Percentiles rank a stretch among this genome's conserved stretches.
These are phyloP conservation scores for Smutsia temminckii DNA, from an alignment of 2,797 vertebrate genomes.

Conservation along the genomic window DNA sequence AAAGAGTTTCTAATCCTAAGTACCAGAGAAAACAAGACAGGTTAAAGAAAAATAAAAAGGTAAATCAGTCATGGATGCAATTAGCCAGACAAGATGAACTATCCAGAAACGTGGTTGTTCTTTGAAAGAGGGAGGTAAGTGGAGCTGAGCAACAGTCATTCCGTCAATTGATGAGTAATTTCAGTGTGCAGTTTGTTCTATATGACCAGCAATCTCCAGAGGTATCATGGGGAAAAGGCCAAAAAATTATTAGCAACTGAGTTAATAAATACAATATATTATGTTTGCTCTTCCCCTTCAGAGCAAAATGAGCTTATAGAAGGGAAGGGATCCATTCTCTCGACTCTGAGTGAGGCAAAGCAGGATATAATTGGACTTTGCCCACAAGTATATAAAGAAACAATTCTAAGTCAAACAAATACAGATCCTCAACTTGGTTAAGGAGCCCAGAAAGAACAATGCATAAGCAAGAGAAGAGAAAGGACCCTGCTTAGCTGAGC, in stretches of 20 bases:
- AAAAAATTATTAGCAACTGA: neutral
- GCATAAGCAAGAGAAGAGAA: neutral
- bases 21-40: constrained; percentile 9
- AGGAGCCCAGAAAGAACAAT: neutral
- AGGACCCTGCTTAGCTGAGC: neutral
- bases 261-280: neutral
- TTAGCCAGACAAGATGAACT: constrained; percentile 41
- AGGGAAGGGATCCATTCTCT: constrained; percentile 89
- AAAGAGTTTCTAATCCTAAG: neutral
- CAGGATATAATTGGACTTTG: constrained; percentile 90
- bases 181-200: neutral
- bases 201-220: neutral
- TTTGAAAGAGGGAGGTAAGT: constrained; percentile 7
- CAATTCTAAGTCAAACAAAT: constrained; percentile 86
- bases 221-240: neutral
- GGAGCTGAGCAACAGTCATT: neutral
- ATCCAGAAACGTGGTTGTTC: neutral
- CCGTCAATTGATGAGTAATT: neutral
- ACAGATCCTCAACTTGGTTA: constrained; percentile 82
- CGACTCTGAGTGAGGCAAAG: constrained; percentile 88
- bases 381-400: constrained; percentile 87
- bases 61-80: constrained; percentile 40
- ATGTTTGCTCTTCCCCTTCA: constrained; percentile 55
- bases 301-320: constrained; percentile 89
- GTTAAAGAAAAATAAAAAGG: neutral